Percentiles rank a stretch among this genome's conserved stretches.
These are phyloP conservation scores for Proterorhinus semilunaris DNA, from an alignment of 2,113 vertebrate species.

Conservation along the genomic window DNA sequence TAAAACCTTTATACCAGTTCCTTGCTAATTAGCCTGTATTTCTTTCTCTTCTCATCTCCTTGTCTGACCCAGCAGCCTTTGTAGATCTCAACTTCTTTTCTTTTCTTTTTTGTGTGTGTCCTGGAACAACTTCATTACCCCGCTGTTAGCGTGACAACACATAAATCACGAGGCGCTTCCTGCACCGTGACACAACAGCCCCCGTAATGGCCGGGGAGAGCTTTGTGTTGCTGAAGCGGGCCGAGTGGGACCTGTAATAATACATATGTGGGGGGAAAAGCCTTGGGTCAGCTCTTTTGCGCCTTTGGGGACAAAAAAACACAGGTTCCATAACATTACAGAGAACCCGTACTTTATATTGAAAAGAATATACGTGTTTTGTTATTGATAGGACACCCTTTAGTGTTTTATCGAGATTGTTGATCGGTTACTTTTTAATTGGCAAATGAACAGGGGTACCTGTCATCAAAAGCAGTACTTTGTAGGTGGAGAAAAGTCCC, in stretches of 20 bases:
- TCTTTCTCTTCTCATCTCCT: not conserved
- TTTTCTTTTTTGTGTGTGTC: no score
- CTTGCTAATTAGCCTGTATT: slow-evolving; percentile 5
- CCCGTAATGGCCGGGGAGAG: slow-evolving; percentile 34
- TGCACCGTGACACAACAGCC: slow-evolving; percentile 6
- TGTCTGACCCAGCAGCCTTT: slow-evolving; percentile 22
- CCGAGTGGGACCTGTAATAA: slow-evolving; percentile 28
- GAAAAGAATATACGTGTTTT: no score
- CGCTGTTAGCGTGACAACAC: slow-evolving; percentile 63
- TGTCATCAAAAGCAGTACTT: no score
- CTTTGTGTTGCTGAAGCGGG: slow-evolving; percentile 59
- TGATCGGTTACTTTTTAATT: no score
- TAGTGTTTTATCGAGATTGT: no score
- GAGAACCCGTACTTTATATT: not conserved
- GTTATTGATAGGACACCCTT: no score
- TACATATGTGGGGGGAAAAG: slow-evolving; percentile 33
- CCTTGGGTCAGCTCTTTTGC: slow-evolving; percentile 67
- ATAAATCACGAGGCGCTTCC: slow-evolving; percentile 66
- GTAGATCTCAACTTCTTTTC: slow-evolving; percentile 34
- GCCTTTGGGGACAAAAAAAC: slow-evolving; percentile 73
- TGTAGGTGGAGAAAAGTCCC: no score
- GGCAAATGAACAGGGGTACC: no score
- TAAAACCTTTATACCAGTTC: not conserved
- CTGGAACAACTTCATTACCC: slow-evolving; percentile 65
- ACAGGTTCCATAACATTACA: slow-evolving; percentile 44